Percentiles rank a stretch among this genome's conserved stretches.
These are phyloP conservation scores for Drosophila miranda DNA, from an alignment of 1,140 invertebrate genomes.

Conservation along the genomic window DNA sequence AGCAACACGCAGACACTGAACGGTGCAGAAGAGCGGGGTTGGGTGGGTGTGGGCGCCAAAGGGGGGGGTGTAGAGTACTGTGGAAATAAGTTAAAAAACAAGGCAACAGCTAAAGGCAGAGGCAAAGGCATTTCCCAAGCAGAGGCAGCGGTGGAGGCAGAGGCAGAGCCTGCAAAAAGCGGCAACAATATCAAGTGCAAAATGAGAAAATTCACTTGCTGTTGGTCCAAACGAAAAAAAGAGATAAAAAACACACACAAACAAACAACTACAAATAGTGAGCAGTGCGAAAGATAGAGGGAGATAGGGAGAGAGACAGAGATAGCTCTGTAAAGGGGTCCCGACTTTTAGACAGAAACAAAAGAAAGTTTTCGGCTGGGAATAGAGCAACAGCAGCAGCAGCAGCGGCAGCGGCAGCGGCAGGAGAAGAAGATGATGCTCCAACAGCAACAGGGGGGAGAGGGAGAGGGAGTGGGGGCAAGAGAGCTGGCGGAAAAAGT, in stretches of 20 bases:
- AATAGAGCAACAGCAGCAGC: background rate
- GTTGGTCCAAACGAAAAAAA: slow-evolving; percentile 31
- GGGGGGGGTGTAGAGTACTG: slow-evolving; percentile 51
- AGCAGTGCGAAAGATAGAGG: background rate
- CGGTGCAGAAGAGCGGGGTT: slow-evolving; percentile 22
- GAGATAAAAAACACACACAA: background rate
- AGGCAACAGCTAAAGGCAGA: slow-evolving; percentile 15
- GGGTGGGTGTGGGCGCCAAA: slow-evolving; percentile 44
- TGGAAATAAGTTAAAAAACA: slow-evolving; percentile 39
- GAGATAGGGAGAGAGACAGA: background rate
- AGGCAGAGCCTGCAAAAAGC: slow-evolving; percentile 49
- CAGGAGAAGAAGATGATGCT: background rate
- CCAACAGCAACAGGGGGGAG: slow-evolving; percentile 1
- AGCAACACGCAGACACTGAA: slow-evolving; percentile 18
- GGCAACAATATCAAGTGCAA: slow-evolving; percentile 78
- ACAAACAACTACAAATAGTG: slow-evolving; percentile 38
- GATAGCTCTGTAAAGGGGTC: slow-evolving; percentile 37
- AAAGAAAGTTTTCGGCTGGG: slow-evolving; percentile 43
- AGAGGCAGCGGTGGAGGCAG: slow-evolving; percentile 37
- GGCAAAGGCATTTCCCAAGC: slow-evolving; percentile 43
- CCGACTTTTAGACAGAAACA: slow-evolving; percentile 56
- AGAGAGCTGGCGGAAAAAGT: slow-evolving; percentile 34
- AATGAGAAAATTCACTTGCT: slow-evolving; percentile 80
- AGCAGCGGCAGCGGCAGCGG: slow-evolving; percentile 2
- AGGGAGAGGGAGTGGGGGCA: background rate